A percentile compares a stretch with the other conserved stretches of the same genome.
These are phyloP conservation scores for Leptinotarsa defecta DNA, from an alignment of 1,140 invertebrate genomes.

Conservation along the genomic window DNA sequence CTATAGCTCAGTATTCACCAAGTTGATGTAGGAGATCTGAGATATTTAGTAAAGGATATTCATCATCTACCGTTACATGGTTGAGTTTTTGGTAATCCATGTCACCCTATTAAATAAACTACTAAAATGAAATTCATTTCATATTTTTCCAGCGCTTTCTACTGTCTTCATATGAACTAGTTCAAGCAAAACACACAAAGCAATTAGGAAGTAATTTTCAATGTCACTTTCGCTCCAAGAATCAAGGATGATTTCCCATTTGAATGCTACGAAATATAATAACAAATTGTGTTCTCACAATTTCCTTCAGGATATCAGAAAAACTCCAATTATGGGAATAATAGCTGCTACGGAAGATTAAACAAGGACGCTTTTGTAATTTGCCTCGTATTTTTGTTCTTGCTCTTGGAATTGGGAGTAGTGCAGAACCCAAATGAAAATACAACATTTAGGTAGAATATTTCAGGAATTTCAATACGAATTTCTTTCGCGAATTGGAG, in stretches of 20 bases:
- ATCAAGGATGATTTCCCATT: neutral
- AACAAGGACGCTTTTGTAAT: neutral
- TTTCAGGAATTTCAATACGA: no score
- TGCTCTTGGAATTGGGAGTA: neutral
- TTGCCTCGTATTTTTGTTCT: neutral
- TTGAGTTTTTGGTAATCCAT: no score
- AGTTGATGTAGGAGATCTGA: no score
- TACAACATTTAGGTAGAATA: no score
- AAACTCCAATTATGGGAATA: conserved; percentile 1
- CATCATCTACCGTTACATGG: no score
- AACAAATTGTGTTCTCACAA: neutral
- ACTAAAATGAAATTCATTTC: no score
- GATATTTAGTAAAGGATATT: no score
- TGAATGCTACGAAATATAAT: neutral
- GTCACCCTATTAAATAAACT: no score
- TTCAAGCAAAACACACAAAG: neutral
- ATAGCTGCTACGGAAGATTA: neutral
- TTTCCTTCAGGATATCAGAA: neutral
- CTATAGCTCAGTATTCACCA: no score
- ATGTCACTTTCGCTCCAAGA: neutral
- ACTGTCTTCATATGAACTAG: neutral
- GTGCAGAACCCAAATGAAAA: neutral
- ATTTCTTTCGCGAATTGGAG: no score
- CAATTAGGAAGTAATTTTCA: neutral
- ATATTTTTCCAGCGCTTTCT: neutral